Evolutionary conservation across 2,888 invertebrate genomes (phyloP).

Genomic region (Toxonevra muliebris): DNA sequence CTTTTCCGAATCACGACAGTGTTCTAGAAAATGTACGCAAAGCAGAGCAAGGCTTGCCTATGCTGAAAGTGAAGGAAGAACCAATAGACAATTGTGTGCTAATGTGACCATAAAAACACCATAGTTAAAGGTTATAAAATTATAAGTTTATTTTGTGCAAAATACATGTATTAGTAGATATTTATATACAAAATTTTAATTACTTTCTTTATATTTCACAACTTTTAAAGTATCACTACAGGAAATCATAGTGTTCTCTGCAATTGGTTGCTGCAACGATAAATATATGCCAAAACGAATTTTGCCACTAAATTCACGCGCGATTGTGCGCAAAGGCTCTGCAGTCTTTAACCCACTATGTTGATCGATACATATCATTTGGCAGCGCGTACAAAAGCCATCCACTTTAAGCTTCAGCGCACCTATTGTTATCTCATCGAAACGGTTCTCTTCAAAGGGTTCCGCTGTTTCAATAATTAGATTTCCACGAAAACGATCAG

Average conservation of each 20-base stretch:
- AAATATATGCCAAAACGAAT: constrained; percentile 85
- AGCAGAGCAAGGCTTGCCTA: constrained; percentile 69
- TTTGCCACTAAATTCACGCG: constrained; percentile 78
- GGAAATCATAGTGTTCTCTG: constrained; percentile 38
- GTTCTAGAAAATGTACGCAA: constrained; percentile 71
- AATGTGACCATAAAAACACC: constrained; percentile 46
- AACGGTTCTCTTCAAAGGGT: constrained; percentile 82
- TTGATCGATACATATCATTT: constrained; percentile 96
- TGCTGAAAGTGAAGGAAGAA: constrained; percentile 70
- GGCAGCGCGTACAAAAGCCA: constrained; percentile 88
- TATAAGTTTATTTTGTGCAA: constrained; percentile 11
- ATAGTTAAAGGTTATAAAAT: background rate
- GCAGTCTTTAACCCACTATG: constrained; percentile 79
- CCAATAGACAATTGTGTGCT: constrained; percentile 67
- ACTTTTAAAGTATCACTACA: constrained; percentile 42
- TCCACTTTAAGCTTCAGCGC: constrained; percentile 70
- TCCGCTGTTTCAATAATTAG: constrained; percentile 77
- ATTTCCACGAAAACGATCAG: constrained; percentile 90
- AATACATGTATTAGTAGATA: constrained; percentile 4
- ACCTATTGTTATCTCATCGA: constrained; percentile 74
- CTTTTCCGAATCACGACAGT: constrained; percentile 77
- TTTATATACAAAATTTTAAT: constrained; percentile 7
- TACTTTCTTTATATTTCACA: constrained; percentile 22
- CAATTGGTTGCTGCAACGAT: constrained; percentile 47
- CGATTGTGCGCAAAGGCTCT: constrained; percentile 80